These are phyloP conservation scores for Poeciliopsis presidionis DNA, from an alignment of 2,797 vertebrate genomes.

Conservation along the genomic window DNA sequence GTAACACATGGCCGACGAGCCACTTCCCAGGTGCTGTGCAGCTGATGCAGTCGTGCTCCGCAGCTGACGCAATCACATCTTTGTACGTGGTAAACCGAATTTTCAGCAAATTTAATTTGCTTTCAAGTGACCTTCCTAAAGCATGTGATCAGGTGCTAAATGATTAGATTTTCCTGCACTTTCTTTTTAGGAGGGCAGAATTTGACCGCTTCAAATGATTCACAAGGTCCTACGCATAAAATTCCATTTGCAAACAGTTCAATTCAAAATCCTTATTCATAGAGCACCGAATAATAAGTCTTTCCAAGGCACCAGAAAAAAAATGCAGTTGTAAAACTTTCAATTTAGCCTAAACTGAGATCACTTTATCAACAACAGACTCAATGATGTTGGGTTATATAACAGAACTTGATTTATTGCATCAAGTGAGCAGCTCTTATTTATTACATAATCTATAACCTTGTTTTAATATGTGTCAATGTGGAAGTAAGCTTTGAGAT, in stretches of 20 bases:
- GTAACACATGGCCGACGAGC: neutral
- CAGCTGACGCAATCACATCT: neutral
- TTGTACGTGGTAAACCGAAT: conserved; percentile 21
- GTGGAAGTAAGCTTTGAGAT: neutral
- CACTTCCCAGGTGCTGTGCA: conserved; percentile 10
- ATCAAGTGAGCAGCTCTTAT: neutral
- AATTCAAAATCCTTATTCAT: neutral
- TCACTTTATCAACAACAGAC: neutral
- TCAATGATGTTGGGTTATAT: neutral
- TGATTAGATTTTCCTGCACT: conserved; percentile 53
- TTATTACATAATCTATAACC: neutral
- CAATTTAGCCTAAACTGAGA: neutral
- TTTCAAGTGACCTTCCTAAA: conserved; percentile 33
- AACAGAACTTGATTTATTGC: neutral
- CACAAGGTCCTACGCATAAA: conserved; percentile 69
- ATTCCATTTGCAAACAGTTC: conserved; percentile 48
- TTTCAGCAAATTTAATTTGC: conserved; percentile 41
- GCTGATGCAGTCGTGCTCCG: neutral
- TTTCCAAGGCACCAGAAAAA: neutral
- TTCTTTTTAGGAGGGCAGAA: conserved; percentile 37
- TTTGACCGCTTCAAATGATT: conserved; percentile 27
- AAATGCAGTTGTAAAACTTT: neutral
- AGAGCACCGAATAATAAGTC: neutral
- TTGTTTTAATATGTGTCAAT: neutral
- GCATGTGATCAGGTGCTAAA: conserved; percentile 56